Conservation (phyloP, 2,113 vertebrate species). For the Mastomys natalensis region DNA sequence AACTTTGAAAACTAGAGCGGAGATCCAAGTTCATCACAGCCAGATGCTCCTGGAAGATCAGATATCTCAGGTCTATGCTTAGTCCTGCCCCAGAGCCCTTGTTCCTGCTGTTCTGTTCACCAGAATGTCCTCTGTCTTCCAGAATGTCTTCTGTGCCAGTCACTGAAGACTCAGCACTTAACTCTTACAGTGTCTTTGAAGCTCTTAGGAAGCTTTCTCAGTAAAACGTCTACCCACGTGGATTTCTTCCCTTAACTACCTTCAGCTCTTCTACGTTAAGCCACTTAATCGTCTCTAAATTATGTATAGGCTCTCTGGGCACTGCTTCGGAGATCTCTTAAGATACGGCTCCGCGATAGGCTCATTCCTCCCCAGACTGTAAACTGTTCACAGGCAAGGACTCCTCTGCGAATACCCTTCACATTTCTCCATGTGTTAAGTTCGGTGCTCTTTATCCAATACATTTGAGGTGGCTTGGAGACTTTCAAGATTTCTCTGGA, state of each 20-base stretch:
- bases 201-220: background rate
- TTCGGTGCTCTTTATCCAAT: background rate
- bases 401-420: background rate
- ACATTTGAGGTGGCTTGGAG: background rate
- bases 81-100: constrained; percentile 57
- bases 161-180: background rate
- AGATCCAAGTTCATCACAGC: constrained; percentile 30
- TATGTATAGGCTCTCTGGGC: background rate
- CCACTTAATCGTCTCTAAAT: background rate
- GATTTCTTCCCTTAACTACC: background rate
- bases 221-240: background rate
- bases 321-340: background rate
- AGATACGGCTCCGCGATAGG: background rate
- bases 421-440: background rate
- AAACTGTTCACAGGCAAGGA: background rate
- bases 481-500: background rate
- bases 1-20: constrained; percentile 51
- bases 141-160: background rate
- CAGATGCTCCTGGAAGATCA: constrained; percentile 29
- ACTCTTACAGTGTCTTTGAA: constrained; percentile 13
- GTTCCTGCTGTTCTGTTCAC: background rate
- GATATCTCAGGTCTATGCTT: constrained; percentile 46
- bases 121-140: constrained; percentile 14
- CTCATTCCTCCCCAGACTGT: background rate
- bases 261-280: background rate